Base-by-base conservation (phyloP, 1,140 invertebrate genomes). In the Drosophila bifasciata region DNA sequence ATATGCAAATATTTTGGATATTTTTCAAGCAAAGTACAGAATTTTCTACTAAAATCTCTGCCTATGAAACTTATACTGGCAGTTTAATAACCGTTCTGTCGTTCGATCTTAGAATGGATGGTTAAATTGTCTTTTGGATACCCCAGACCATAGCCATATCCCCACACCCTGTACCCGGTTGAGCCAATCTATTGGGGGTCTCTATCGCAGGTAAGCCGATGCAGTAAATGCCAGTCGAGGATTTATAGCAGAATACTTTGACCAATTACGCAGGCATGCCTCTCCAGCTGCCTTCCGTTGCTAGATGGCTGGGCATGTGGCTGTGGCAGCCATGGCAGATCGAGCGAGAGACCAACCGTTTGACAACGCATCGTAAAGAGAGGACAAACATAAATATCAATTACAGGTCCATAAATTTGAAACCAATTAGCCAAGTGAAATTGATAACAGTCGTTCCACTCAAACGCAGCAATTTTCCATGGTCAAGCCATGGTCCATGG, bases 381-480 rank as follows among this genome's bases (percentile, higher is more conserved):
- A 76, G 56, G 60, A 84, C 79, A 74, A 48, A 75, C 86, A 90
- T 90, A 90, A 90, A 90, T 90, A 90, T 90, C 85, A 86, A 86
- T 86, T 78, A 90, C 86, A 81, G 86, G 80, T 90, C 86, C 86
- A 90, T 90, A 90, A 90, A 90, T 90, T 90, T 86, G 69, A 90
- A 90, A 90, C 86, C 86, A 90, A 90, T 90, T 90, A 90, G 86
- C 86, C 86, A 90, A 62, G 80, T 73, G 79, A 85, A 90, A 90
- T 90, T 90, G 86, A 90, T 90, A 90, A 90, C 69, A 85, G 67
- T 76, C 77, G 70, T 69, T 76, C 23, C 63, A 46, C 36, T 57
- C 23, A 68, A 80, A 67, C 48, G 67, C 81, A 59, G 73, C 76
- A 86, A 84, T 79, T 85, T 79, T 50, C 63, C 50, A 43, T 44